Evolutionary conservation across 2,113 vertebrate species (phyloP), one percentile per base, ranked within the genome.

Genomic region (Macrotis lagotis): DNA sequence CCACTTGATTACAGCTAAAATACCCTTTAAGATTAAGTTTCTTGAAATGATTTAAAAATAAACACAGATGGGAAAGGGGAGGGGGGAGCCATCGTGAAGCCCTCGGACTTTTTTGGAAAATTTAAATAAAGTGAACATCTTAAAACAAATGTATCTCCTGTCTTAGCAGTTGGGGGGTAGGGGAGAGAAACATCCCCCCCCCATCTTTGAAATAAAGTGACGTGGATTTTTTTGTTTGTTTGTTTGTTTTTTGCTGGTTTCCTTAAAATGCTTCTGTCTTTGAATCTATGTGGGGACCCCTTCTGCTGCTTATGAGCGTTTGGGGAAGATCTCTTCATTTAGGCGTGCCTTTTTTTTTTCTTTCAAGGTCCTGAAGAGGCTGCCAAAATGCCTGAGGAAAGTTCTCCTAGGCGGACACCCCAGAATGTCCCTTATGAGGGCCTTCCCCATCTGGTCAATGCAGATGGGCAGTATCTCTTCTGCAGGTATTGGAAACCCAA

Each of bases 401-500:
- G 98, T 98, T 98, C 98, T 0, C 98, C 99, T 91, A 98, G 98
- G 97, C 98, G 98, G 94, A 99, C 98, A 95, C 99, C 99, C 89
- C 99, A 99, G 97, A 99, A 98, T 93, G 97, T 99, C 94, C 98
- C 98, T 0, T 99, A 99, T 98, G 97, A 97, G 97, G 99, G 99
- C 95, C 98, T 99, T 91, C 98, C 97, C 96, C 99, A 99, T 98
- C 98, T 99, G 96, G 91, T 99, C 98, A 99, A 99, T 91, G 99
- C 98, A 25, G 99, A 99, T 0, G 99, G 99, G 93, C 98, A 99
- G 98, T 97, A 99, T 98, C 99, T 99, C 97, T 99, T 99, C 99
- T 99, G 99, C 98, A 99, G 98, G 97, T 99, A 99, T 98, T 99
- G 99, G 99, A 99, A 99, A 96, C 99, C 99, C n/a, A 94, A 94